Evolutionary conservation across 2,797 vertebrate species (phyloP).

Genomic region (Caiman crocodilus): DNA sequence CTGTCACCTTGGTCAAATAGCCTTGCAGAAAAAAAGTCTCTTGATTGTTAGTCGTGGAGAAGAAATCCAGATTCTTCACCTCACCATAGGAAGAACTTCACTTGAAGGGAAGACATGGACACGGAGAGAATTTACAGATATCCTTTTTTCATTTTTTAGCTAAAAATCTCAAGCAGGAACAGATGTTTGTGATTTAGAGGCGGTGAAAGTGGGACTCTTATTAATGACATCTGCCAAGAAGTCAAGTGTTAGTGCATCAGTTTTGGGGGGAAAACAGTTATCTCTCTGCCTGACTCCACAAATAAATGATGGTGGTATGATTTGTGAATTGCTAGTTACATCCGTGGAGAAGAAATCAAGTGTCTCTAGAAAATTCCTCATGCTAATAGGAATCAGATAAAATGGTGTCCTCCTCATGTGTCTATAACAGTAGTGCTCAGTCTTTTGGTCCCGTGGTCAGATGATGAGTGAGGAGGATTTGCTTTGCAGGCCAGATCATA

Average conservation of each 20-base stretch:
- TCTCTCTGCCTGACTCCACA: conserved; percentile 14
- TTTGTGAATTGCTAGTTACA: conserved; percentile 45
- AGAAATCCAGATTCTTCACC: background rate
- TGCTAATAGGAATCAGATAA: conserved; percentile 10
- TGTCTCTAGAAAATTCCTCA: conserved; percentile 7
- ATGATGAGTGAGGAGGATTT: too few relatives aligned
- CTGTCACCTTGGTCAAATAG: background rate
- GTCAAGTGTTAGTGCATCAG: background rate
- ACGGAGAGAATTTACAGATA: background rate
- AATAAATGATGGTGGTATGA: conserved; percentile 9
- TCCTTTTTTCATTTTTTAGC: conserved; percentile 25
- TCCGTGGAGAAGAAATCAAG: conserved; percentile 22
- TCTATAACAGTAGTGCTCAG: background rate
- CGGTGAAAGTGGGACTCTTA: background rate
- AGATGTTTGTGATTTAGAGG: conserved; percentile 10
- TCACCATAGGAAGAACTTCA: background rate
- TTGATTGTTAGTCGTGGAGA: background rate
- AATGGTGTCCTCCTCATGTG: background rate
- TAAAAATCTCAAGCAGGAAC: conserved; percentile 3
- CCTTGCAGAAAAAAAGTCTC: background rate
- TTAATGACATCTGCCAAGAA: background rate
- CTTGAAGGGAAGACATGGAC: background rate
- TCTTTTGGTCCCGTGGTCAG: too few relatives aligned
- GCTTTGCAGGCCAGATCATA: too few relatives aligned
- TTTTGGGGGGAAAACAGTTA: conserved; percentile 14